Conservation (phyloP, 2,888 invertebrate species). For the Aphrophora alni region DNA sequence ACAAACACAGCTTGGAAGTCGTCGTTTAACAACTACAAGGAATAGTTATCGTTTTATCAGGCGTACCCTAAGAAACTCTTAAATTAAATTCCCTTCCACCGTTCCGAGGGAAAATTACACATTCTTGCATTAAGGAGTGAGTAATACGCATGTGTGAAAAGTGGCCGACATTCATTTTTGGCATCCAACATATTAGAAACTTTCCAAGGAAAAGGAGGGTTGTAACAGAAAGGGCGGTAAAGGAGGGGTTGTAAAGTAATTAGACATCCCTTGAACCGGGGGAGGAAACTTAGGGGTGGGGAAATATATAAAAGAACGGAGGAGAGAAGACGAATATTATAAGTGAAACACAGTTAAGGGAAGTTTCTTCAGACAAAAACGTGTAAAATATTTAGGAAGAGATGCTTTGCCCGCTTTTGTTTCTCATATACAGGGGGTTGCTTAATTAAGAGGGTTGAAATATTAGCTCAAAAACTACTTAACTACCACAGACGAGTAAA, state of each 20-base stretch:
- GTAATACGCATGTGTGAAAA: constrained; percentile 12
- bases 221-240: not conserved
- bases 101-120: constrained; percentile 28
- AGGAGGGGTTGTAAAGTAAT: not conserved
- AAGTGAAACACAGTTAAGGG: constrained; percentile 2
- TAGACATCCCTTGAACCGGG: constrained; percentile 9
- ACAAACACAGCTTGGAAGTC: not conserved
- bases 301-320: not conserved
- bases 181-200: constrained; percentile 17
- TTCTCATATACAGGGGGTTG: not conserved
- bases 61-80: constrained; percentile 16
- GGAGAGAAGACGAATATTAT: not conserved
- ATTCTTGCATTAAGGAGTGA: constrained; percentile 21
- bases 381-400: constrained; percentile 6
- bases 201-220: not conserved
- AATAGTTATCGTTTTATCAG: not conserved
- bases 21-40: not conserved
- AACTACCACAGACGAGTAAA: not conserved
- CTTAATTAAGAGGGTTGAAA: not conserved
- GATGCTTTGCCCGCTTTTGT: not conserved
- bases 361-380: not conserved
- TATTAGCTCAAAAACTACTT: constrained; percentile 9
- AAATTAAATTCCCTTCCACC: constrained; percentile 33
- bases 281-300: not conserved
- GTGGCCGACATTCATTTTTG: constrained; percentile 30